Base-by-base conservation (phyloP, 2,113 vertebrate genomes). In the Sceloporus tristichus region DNA sequence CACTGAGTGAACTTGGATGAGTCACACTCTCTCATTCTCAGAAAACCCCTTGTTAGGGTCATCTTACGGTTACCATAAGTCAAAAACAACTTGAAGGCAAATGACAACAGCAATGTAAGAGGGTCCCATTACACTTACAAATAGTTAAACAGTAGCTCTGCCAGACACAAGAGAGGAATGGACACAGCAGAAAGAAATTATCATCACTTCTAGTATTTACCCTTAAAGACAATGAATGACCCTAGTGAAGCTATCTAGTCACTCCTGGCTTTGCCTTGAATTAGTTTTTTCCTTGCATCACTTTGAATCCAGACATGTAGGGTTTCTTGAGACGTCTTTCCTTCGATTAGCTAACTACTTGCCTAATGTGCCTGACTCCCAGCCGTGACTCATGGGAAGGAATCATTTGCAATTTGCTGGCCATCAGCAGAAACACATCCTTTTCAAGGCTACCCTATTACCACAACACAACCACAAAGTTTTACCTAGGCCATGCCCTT, bases 341-440 rank as follows among this genome's bases (percentile, higher is more conserved):
- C 78, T 34, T 38, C 76, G 34, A 62, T 42, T 82, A 40, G 38
- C 6, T 53, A 29, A 66, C 34, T 25, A 87, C 56, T 29, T 82
- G 73, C 29, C 59, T 73, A 4, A 27, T 18, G 82, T 29, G 1
- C 29, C 25, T 40, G 48, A 54, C 79, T 71, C 66, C 27, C 40
- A 25, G 38, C 18, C 13, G 62, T 87, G 79, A 82, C 11, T 87
- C 86, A 82, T 1, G 29, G 38, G 48, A 73, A 80, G 7, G 19
- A 6, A 42, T 73, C 78, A 59, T 74, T 53, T 10, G 1, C 0
- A 9, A 3, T 87, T 87, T 62, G 23, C 79, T 79, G 27, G 9
- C 10, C 8, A 16, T 34, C 56, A 82, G 79, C 79, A 82, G 29
- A 75, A 87, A 76, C 42, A 34, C 71, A 87, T 76, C 73, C 29